These are phyloP conservation scores for Rotaria macrura DNA, from an alignment of 2,888 invertebrate genomes.

Conservation along the genomic window DNA sequence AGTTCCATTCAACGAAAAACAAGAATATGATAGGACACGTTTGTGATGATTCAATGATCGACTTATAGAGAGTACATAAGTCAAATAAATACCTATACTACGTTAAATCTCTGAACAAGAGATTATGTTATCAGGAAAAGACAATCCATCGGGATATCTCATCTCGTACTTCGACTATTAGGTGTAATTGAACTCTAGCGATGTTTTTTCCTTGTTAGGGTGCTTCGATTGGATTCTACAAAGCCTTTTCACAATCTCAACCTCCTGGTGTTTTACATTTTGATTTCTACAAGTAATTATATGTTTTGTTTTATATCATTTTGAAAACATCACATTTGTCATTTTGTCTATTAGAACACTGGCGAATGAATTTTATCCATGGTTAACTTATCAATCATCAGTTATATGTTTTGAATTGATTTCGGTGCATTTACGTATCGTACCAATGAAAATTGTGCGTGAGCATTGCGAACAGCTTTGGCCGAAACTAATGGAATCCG, in stretches of 20 bases:
- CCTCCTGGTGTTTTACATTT: not conserved
- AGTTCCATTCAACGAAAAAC: too few species aligned
- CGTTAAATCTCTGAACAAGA: too few species aligned
- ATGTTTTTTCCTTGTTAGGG: not conserved
- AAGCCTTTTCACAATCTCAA: not conserved
- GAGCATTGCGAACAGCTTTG: not conserved
- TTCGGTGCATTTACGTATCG: not conserved
- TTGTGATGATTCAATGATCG: too few species aligned
- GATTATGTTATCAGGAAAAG: too few species aligned
- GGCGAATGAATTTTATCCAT: not conserved
- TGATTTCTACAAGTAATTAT: not conserved
- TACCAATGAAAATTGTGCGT: not conserved
- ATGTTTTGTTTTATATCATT: not conserved
- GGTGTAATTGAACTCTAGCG: not conserved
- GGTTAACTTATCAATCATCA: not conserved
- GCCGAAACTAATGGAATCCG: not conserved
- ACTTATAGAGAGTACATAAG: too few species aligned
- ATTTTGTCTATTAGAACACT: not conserved
- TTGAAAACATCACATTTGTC: not conserved
- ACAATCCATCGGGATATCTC: not conserved
- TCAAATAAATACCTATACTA: too few species aligned
- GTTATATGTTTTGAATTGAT: not conserved
- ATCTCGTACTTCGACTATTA: not conserved
- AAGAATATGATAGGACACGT: too few species aligned
- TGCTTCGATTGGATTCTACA: not conserved